phyloP scores from a whole-genome alignment of 2,113 vertebrate genomes.

The Neodontobutis hainanensis region DNA sequence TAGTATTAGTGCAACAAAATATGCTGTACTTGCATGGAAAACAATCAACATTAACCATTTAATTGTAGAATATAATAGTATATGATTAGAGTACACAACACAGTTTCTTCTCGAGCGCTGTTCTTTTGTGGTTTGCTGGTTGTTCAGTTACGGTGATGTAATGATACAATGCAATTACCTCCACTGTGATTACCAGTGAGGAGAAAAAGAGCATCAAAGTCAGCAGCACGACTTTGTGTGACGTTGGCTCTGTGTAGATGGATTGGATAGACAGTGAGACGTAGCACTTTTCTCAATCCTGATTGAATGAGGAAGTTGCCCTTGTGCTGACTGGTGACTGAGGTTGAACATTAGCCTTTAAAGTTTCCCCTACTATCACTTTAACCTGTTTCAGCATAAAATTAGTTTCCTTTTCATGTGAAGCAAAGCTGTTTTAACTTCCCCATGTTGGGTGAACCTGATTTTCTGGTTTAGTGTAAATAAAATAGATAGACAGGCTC shows the following conservation, averaged over 20 bases:
- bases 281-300: constrained; percentile 14
- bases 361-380: background rate
- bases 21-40: too few species aligned
- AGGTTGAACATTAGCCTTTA: constrained; percentile 21
- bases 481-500: too few species aligned
- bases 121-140: constrained; percentile 5
- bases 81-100: too few species aligned
- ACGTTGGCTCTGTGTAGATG: background rate
- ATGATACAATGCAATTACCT: constrained; percentile 47
- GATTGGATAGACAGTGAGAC: background rate
- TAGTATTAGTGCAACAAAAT: too few species aligned
- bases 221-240: constrained; percentile 15
- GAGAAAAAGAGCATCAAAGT: constrained; percentile 4
- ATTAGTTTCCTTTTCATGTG: background rate
- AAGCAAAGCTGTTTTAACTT: too few species aligned
- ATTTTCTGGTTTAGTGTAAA: too few species aligned
- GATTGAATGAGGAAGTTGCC: constrained; percentile 12
- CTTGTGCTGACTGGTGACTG: background rate
- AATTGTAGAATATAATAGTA: too few species aligned
- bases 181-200: constrained; percentile 42
- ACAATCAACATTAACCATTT: too few species aligned
- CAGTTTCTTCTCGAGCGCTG: background rate
- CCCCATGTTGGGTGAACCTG: too few species aligned
- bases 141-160: constrained; percentile 43
- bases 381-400: background rate